Conservation (phyloP, 2,797 vertebrate species). For the Zenarchopterus dispar region DNA sequence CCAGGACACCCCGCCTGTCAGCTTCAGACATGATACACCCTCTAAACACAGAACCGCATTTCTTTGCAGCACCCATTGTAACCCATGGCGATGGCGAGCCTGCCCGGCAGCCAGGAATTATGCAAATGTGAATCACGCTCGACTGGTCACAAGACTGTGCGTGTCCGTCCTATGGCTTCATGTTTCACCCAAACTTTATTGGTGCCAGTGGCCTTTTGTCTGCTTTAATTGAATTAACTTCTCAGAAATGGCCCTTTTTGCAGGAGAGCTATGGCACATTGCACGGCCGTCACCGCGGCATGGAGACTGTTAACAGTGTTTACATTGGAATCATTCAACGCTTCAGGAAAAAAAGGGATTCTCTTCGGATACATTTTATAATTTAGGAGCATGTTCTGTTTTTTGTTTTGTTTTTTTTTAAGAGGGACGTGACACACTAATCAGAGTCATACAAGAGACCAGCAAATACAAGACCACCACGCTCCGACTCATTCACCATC, state of each 20-base stretch:
- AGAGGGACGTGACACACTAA: slow-evolving; percentile 12
- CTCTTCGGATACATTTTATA: slow-evolving; percentile 39
- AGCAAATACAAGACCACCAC: slow-evolving; percentile 8
- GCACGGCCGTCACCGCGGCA: slow-evolving; percentile 29
- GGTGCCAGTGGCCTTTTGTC: slow-evolving; percentile 69
- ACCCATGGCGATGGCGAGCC: slow-evolving; percentile 56
- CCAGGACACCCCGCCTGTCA: slow-evolving; percentile 29
- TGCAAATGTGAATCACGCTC: slow-evolving; percentile 62
- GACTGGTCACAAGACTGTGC: slow-evolving; percentile 51
- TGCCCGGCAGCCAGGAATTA: slow-evolving; percentile 52
- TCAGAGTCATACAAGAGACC: neutral
- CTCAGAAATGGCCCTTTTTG: slow-evolving; percentile 54
- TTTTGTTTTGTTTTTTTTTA: slow-evolving; percentile 5
- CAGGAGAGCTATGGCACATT: slow-evolving; percentile 47
- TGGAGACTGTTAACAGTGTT: slow-evolving; percentile 52
- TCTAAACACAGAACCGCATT: slow-evolving; percentile 34
- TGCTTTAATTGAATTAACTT: slow-evolving; percentile 74
- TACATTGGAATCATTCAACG: slow-evolving; percentile 43
- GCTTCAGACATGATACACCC: slow-evolving; percentile 34
- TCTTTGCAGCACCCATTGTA: slow-evolving; percentile 48
- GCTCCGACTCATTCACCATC: neutral
- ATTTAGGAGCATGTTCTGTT: slow-evolving; percentile 18
- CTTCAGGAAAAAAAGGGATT: slow-evolving; percentile 23
- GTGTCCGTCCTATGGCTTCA: slow-evolving; percentile 54
- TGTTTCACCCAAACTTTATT: slow-evolving; percentile 64